phyloP scores from a whole-genome alignment of 2,113 vertebrate genomes.

The Pteronura brasiliensis region DNA sequence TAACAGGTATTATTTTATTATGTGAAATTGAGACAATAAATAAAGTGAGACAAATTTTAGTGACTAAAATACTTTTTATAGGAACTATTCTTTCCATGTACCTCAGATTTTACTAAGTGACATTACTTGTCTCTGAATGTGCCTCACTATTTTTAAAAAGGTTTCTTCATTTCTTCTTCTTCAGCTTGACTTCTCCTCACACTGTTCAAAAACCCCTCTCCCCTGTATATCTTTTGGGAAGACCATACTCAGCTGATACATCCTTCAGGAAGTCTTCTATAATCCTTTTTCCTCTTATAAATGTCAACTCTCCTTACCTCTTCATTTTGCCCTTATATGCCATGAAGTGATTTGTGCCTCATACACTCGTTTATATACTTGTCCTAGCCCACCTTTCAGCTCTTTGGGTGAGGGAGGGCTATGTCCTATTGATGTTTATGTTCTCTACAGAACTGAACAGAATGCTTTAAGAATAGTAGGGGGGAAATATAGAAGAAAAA shows the following conservation, averaged over 20 bases:
- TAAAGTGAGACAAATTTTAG: background rate
- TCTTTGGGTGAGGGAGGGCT: background rate
- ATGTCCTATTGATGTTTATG: background rate
- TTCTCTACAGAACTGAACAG: background rate
- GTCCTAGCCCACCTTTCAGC: background rate
- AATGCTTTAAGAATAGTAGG: background rate
- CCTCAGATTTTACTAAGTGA: slow-evolving; percentile 6
- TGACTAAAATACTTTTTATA: slow-evolving; percentile 11
- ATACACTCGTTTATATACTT: background rate
- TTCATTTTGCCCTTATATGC: background rate
- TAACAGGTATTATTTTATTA: background rate
- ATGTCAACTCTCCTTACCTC: background rate
- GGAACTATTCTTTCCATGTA: background rate
- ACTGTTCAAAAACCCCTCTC: background rate
- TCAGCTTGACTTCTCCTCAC: background rate
- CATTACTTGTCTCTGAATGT: background rate
- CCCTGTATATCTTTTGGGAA: background rate
- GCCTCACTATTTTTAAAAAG: background rate
- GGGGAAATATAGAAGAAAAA: background rate
- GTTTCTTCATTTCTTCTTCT: background rate
- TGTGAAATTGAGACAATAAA: background rate
- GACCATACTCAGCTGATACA: background rate
- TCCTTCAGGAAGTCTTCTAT: background rate
- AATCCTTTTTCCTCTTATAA: background rate
- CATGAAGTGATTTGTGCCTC: background rate